These are phyloP conservation scores for Cecropterus lyciades DNA, from an alignment of 1,140 invertebrate genomes.

Conservation along the genomic window DNA sequence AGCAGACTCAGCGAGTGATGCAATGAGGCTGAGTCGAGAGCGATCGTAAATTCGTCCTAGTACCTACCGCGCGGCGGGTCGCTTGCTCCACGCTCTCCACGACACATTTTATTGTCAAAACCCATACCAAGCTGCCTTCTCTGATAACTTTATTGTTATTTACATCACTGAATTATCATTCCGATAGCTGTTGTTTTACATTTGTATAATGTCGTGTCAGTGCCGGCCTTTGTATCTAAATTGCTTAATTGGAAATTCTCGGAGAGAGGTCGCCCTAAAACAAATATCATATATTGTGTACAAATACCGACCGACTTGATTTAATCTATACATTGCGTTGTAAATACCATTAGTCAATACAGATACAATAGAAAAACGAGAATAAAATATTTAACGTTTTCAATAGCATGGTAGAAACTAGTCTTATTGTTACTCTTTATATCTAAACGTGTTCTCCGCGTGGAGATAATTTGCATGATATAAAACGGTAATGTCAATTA, in stretches of 20 bases:
- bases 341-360: slow-evolving; percentile 18
- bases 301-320: slow-evolving; percentile 26
- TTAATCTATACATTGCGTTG: slow-evolving; percentile 17
- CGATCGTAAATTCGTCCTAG: slow-evolving; percentile 71
- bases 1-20: slow-evolving; percentile 26
- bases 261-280: slow-evolving; percentile 57
- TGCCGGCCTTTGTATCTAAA: slow-evolving; percentile 76
- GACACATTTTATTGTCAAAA: slow-evolving; percentile 81
- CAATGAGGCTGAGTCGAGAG: slow-evolving; percentile 46
- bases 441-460: not conserved
- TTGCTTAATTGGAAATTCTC: slow-evolving; percentile 82
- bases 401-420: not conserved
- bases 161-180: slow-evolving; percentile 81
- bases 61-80: slow-evolving; percentile 65
- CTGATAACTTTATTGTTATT: slow-evolving; percentile 83
- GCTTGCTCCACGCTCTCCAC: slow-evolving; percentile 55
- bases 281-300: slow-evolving; percentile 59
- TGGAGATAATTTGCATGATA: slow-evolving; percentile 8
- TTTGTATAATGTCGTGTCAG: slow-evolving; percentile 74
- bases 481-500: slow-evolving; percentile 15
- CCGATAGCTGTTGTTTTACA: slow-evolving; percentile 81
- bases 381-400: not conserved
- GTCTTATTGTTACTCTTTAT: slow-evolving; percentile 14
- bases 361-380: not conserved
- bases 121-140: slow-evolving; percentile 68